phyloP scores from a whole-genome alignment of 2,888 invertebrate species.

The Eristalis arbustorum region DNA sequence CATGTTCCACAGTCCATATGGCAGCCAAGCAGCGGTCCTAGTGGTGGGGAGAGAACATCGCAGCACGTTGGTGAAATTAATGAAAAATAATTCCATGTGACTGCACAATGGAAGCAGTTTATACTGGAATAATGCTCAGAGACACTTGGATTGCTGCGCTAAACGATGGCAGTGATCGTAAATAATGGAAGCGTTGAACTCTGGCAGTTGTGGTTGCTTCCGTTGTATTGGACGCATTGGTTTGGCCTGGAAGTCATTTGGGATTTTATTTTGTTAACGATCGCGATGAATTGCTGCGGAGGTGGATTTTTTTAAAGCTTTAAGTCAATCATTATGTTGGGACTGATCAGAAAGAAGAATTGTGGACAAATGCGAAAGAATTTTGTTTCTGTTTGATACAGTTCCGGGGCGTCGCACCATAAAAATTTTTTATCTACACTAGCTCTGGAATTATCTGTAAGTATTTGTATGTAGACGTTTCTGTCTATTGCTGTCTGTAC shows the following conservation, averaged over 20 bases:
- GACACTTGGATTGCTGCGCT: background rate
- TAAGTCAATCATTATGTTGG: too few species aligned
- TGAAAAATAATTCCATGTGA: conserved; percentile 31
- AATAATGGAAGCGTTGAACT: conserved; percentile 9
- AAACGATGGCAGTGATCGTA: background rate
- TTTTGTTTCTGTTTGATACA: too few species aligned
- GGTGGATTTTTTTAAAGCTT: too few species aligned
- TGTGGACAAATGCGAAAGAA: too few species aligned
- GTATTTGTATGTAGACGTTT: too few species aligned
- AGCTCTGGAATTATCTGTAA: too few species aligned
- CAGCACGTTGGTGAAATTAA: conserved; percentile 24
- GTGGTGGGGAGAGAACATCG: background rate
- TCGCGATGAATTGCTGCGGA: too few species aligned
- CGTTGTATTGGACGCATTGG: background rate
- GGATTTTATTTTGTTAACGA: background rate
- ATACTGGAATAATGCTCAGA: background rate
- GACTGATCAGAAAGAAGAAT: too few species aligned
- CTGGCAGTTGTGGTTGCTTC: background rate
- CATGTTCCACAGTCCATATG: conserved; percentile 47
- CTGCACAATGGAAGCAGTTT: conserved; percentile 23
- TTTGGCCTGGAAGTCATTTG: background rate
- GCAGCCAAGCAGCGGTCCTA: background rate
- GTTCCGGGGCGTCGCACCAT: too few species aligned
- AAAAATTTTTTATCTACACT: too few species aligned
- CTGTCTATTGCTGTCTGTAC: too few species aligned